Conservation (phyloP, 2,113 vertebrate genomes). For the Marcusenius ussheri region DNA sequence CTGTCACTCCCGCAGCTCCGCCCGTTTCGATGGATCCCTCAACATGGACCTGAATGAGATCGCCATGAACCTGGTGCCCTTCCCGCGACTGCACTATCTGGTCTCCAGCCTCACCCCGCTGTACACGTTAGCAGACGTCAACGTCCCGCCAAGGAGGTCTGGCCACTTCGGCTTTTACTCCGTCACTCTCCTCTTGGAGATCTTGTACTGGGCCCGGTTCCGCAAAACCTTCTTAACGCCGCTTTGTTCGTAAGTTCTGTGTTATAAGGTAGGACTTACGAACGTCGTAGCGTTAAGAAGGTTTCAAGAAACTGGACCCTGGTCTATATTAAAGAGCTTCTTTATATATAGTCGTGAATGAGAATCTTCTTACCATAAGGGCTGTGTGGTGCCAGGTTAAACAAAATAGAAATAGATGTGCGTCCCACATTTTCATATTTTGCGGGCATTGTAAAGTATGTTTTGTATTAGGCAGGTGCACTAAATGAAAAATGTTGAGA, state of each 20-base stretch:
- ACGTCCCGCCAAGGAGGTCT: conserved; percentile 76
- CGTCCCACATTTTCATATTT: not conserved
- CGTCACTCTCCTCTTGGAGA: conserved; percentile 4
- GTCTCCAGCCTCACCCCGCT: conserved; percentile 89
- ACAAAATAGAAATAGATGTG: not conserved
- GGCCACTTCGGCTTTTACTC: conserved; percentile 10
- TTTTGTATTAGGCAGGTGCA: not conserved
- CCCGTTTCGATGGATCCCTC: conserved; percentile 90
- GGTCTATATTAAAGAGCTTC: not conserved
- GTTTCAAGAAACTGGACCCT: too few relatives aligned
- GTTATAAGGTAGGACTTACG: too few relatives aligned
- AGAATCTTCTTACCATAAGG: not conserved
- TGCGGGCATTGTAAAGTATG: not conserved
- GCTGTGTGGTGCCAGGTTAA: not conserved
- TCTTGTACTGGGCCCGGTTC: not conserved
- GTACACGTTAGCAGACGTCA: conserved; percentile 80
- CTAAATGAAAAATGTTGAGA: not conserved
- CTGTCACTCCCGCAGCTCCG: conserved; percentile 66
- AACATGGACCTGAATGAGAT: conserved; percentile 99
- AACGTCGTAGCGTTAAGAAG: too few relatives aligned
- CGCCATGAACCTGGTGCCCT: conserved; percentile 93
- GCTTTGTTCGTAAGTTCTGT: too few relatives aligned
- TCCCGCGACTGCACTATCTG: conserved; percentile 87
- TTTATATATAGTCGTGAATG: not conserved
- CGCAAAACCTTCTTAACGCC: too few relatives aligned